Evolutionary conservation across 2,888 invertebrate species (phyloP), one percentile per base, ranked within the genome.

Genomic region (Andrena haemorrhoa): DNA sequence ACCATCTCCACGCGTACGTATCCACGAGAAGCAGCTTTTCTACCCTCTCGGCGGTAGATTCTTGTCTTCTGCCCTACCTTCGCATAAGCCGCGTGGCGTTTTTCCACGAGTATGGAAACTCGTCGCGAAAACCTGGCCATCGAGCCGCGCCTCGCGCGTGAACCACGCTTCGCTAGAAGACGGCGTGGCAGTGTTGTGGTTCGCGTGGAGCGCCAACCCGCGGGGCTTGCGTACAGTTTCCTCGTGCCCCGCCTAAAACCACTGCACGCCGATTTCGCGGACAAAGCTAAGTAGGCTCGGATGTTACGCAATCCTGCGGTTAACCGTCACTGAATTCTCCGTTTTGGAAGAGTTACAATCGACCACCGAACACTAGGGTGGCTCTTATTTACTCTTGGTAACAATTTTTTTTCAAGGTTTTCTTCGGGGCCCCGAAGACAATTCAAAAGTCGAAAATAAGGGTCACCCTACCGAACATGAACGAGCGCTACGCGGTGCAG

Each of bases 181-280:
- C 53, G 53, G 20, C 71, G 26, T 75, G 77, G 78, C 78, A 41
- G 78, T 79, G 75, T 79, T 79, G 47, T 79, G 68, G 56, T 76
- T 63, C 69, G 56, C 56, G 12, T 5, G 41, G 49, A 58, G 41
- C 58, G 33, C 35, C 74, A 47, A 5, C 51, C 72, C 10, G 49
- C 64, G 64, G 47, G 29, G 31, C 33, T 10, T 23, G 29, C 61
- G 23, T 49, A 20, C 41, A 70, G 29, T 26, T 8, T 10, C 35
- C 31, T 35, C 49, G 33, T 58, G 56, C 75, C 75, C 49, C 75
- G 77, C 58, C 64, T 58, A 65, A 74, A 41, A 16, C 12, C 41
- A 0, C 16, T 16, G 41, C 41, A 16, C 41, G 41, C 16, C 41
- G 41, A 41, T 16, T 41, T 16, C 16, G 16, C 41, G 16, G 41